A percentile compares a stretch with the other conserved stretches of the same genome.
Evolutionary conservation across 2,888 invertebrate species (phyloP).

Genomic region (Antheraea assamensis): DNA sequence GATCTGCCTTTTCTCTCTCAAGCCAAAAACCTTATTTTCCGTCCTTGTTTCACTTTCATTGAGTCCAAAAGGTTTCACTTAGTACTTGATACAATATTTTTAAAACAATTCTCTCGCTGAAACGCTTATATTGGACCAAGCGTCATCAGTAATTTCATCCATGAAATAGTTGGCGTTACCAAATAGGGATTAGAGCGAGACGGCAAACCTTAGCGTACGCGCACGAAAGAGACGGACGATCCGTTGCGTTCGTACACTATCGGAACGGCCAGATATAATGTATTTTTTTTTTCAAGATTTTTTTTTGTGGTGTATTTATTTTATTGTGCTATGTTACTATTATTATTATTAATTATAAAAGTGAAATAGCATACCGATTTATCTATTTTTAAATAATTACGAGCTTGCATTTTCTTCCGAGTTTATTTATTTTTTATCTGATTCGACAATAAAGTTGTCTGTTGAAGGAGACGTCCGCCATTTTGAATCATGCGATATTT

Average conservation of each 20-base stretch:
- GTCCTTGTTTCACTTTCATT: too few species aligned
- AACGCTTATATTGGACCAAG: constrained; percentile 37
- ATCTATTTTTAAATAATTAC: too few species aligned
- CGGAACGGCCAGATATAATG: not conserved
- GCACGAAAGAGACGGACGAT: constrained; percentile 49
- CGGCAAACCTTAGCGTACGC: constrained; percentile 30
- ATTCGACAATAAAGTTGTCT: too few species aligned
- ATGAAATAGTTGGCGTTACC: constrained; percentile 82
- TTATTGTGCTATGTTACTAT: not conserved
- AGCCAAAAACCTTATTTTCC: too few species aligned
- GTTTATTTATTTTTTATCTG: too few species aligned
- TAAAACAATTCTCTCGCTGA: constrained; percentile 33
- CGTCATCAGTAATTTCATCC: constrained; percentile 76
- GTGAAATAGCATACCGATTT: not conserved
- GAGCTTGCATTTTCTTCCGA: too few species aligned
- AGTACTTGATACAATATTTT: constrained; percentile 8
- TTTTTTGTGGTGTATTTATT: not conserved
- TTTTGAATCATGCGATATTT: too few species aligned
- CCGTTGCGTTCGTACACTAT: constrained; percentile 22
- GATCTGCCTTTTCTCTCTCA: too few species aligned
- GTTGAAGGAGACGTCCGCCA: too few species aligned
- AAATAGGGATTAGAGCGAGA: constrained; percentile 80
- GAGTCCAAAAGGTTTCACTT: too few species aligned
- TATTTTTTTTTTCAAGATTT: not conserved
- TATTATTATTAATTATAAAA: too few species aligned